phyloP scores from a whole-genome alignment of 2,888 invertebrate genomes.

The Entomobrya proxima region DNA sequence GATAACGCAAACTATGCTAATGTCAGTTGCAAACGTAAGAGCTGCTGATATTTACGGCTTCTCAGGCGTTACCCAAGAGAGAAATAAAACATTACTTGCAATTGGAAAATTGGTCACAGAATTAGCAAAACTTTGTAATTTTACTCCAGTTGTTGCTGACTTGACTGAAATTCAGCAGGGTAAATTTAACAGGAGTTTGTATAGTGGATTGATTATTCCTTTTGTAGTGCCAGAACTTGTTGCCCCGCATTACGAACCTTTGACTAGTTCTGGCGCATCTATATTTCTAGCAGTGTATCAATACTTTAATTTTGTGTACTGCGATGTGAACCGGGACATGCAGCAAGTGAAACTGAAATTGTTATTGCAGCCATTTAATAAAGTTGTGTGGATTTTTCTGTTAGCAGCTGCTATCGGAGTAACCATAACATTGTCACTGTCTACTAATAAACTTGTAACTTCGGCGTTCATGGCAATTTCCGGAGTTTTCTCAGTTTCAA shows the following conservation, averaged over 20 bases:
- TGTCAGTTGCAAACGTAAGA: background rate
- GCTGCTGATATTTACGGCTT: conserved; percentile 58
- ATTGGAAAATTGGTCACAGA: conserved; percentile 55
- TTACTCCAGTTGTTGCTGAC: conserved; percentile 42
- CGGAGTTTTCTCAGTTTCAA: conserved; percentile 30
- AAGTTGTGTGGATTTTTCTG: conserved; percentile 8
- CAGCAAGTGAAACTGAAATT: background rate
- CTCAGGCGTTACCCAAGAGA: conserved; percentile 40
- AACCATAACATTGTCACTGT: background rate
- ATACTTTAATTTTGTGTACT: conserved; percentile 59
- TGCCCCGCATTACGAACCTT: conserved; percentile 23
- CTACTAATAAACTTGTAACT: background rate
- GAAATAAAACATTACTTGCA: conserved; percentile 38
- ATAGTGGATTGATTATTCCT: conserved; percentile 26
- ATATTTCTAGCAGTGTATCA: conserved; percentile 30
- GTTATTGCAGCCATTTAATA: conserved; percentile 39
- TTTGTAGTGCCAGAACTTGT: conserved; percentile 50
- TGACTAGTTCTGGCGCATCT: conserved; percentile 13
- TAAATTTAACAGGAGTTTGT: conserved; percentile 16
- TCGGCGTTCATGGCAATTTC: conserved; percentile 26
- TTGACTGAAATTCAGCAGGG: conserved; percentile 1
- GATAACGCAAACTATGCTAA: conserved; percentile 41
- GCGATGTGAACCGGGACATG: conserved; percentile 23
- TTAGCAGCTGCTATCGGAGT: background rate
- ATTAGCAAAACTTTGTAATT: conserved; percentile 39